phyloP scores from a whole-genome alignment of 64 coral and sea anemone genomes.

The Cladopsammia gracilis region DNA sequence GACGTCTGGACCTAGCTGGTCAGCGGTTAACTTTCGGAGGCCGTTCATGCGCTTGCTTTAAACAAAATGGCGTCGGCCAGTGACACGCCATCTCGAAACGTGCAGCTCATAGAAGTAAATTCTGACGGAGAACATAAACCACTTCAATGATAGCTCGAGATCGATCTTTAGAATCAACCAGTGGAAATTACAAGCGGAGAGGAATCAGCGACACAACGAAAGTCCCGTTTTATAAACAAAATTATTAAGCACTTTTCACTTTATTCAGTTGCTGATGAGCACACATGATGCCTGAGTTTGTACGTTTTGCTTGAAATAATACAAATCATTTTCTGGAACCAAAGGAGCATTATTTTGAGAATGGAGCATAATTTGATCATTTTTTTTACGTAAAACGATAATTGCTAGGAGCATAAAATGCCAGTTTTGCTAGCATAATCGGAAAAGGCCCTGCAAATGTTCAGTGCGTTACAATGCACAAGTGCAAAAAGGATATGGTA shows the following conservation, averaged over 20 bases:
- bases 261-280: constrained; percentile 3
- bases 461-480: too few relatives aligned
- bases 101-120: constrained; percentile 49
- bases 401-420: constrained; percentile 19
- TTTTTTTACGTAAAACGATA: constrained; percentile 15
- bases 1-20: constrained; percentile 16
- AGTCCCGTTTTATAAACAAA: background rate
- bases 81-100: constrained; percentile 54
- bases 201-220: background rate
- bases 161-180: background rate
- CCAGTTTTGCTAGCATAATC: constrained; percentile 28
- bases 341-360: constrained; percentile 42
- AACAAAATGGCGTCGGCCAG: constrained; percentile 45
- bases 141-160: background rate
- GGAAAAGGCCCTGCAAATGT: constrained; percentile 22
- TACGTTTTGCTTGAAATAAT: background rate
- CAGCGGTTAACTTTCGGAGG: constrained; percentile 45
- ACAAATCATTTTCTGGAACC: constrained; percentile 36
- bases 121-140: constrained; percentile 38
- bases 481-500: too few relatives aligned
- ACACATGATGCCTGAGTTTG: background rate
- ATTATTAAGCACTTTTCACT: background rate
- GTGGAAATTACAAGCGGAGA: background rate
- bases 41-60: constrained; percentile 33
- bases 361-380: constrained; percentile 41